Evolutionary conservation across 1,140 invertebrate genomes (phyloP).

Genomic region (Caenorhabditis brenneri): DNA sequence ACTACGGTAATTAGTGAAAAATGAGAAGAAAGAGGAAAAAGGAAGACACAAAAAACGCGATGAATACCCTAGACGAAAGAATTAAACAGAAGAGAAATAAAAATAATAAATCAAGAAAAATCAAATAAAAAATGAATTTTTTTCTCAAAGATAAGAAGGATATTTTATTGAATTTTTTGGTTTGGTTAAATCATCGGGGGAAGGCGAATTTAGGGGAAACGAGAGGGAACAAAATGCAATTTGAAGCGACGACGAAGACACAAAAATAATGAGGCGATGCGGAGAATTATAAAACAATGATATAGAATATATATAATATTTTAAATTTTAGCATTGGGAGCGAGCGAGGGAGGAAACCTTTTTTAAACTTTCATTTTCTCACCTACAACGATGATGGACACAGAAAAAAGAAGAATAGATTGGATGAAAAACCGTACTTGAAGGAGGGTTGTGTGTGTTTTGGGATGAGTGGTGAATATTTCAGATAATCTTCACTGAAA

Average conservation of each 20-base stretch:
- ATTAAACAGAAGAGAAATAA: background rate
- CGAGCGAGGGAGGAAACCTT: background rate
- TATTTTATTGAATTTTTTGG: background rate
- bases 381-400: background rate
- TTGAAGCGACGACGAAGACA: background rate
- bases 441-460: background rate
- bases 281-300: slow-evolving; percentile 23
- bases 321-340: background rate
- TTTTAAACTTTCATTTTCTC: background rate
- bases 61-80: slow-evolving; percentile 27
- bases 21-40: background rate
- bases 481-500: slow-evolving; percentile 29
- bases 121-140: background rate
- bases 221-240: slow-evolving; percentile 1
- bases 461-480: background rate
- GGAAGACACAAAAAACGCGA: background rate
- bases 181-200: slow-evolving; percentile 14
- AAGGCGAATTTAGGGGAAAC: too few species aligned
- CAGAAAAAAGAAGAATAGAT: background rate
- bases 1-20: slow-evolving; percentile 23
- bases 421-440: slow-evolving; percentile 1
- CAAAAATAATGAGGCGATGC: background rate
- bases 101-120: background rate
- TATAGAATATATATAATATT: background rate
- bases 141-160: background rate